These are phyloP conservation scores for Spodoptera frugiperda DNA, from an alignment of 1,140 invertebrate species.

Conservation along the genomic window DNA sequence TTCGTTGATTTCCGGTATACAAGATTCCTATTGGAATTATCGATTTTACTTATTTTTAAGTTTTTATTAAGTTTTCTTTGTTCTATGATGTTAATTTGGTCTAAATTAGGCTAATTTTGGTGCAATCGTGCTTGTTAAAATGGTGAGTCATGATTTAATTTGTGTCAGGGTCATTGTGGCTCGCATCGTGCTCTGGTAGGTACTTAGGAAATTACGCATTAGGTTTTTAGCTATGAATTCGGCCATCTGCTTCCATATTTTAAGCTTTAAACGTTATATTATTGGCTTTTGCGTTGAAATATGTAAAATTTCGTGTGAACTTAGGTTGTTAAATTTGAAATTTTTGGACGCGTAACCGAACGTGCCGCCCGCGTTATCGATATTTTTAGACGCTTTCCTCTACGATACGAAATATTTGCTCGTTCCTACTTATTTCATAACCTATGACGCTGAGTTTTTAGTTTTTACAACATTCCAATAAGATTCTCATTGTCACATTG, in stretches of 20 bases:
- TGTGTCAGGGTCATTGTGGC: conserved; percentile 41
- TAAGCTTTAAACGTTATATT: too few relatives aligned
- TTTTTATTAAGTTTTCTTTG: not conserved
- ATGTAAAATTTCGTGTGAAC: too few relatives aligned
- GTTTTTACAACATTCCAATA: too few relatives aligned
- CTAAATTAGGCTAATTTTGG: conserved; percentile 2
- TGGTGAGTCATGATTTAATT: conserved; percentile 40
- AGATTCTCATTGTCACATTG: too few relatives aligned
- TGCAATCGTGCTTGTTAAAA: conserved; percentile 2
- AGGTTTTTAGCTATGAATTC: not conserved
- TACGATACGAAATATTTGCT: too few relatives aligned
- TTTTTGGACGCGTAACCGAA: too few relatives aligned
- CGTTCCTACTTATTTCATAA: too few relatives aligned
- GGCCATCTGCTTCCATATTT: conserved; percentile 33
- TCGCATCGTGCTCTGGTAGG: not conserved
- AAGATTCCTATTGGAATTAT: conserved; percentile 31
- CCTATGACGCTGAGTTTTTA: too few relatives aligned
- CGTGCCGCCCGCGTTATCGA: too few relatives aligned
- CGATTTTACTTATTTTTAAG: conserved; percentile 12
- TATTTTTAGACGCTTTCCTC: too few relatives aligned
- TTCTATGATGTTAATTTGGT: not conserved
- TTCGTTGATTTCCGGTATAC: conserved; percentile 59
- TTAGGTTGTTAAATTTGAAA: too few relatives aligned
- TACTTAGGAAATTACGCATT: conserved; percentile 44
- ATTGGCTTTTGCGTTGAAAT: too few relatives aligned